phyloP scores from a whole-genome alignment of 2,888 invertebrate species.

The Oasisia sp. region DNA sequence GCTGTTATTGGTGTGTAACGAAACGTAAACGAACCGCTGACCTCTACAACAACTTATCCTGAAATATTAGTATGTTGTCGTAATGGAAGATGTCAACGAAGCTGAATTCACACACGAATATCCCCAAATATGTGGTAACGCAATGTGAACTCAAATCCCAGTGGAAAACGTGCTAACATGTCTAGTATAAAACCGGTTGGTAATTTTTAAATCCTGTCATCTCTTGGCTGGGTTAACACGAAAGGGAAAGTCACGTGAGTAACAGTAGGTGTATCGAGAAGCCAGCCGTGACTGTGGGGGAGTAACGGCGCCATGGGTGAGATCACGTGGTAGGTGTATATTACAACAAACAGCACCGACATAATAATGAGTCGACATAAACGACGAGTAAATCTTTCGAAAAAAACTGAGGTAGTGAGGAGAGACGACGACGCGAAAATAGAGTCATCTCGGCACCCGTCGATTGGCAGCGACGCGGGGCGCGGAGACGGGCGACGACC shows the following conservation, averaged over 20 bases:
- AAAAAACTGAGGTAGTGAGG: background rate
- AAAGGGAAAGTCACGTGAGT: no score
- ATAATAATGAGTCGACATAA: background rate
- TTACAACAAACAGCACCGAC: background rate
- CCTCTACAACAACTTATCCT: background rate
- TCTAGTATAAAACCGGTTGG: background rate
- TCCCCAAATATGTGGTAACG: background rate
- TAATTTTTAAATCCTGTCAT: background rate
- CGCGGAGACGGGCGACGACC: background rate
- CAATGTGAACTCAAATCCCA: background rate
- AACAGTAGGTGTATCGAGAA: background rate
- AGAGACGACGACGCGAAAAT: background rate
- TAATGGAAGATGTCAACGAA: background rate
- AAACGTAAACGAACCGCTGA: background rate
- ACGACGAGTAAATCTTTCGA: slow-evolving; percentile 1
- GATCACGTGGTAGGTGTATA: background rate
- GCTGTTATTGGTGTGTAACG: background rate
- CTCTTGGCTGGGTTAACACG: background rate
- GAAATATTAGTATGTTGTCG: background rate
- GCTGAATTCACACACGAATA: background rate
- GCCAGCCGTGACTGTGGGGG: background rate
- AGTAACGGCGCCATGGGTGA: background rate
- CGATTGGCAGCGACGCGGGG: background rate
- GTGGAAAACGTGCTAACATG: background rate
- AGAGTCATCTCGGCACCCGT: background rate